Evolutionary conservation across 1,140 invertebrate species (phyloP).

Genomic region (Ostrea edulis): DNA sequence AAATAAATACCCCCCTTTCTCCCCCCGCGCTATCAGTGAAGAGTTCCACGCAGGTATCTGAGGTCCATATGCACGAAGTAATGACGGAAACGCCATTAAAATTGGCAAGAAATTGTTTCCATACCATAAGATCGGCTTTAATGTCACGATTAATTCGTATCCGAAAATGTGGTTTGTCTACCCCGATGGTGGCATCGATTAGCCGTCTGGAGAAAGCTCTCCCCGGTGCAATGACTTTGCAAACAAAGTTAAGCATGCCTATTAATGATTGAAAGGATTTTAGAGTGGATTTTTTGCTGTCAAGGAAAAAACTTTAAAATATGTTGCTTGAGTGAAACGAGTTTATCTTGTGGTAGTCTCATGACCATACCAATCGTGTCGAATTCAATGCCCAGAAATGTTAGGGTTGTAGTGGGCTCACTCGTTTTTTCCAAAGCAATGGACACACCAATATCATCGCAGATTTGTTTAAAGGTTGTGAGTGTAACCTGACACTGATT

Average conservation of each 20-base stretch:
- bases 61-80: conserved; percentile 44
- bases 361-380: too few relatives aligned
- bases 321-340: not conserved
- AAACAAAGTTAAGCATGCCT: conserved; percentile 49
- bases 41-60: conserved; percentile 30
- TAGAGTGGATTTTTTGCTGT: not conserved
- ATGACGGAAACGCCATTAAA: conserved; percentile 24
- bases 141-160: conserved; percentile 37
- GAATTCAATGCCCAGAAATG: too few relatives aligned
- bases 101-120: conserved; percentile 46
- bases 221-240: conserved; percentile 36
- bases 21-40: conserved; percentile 50
- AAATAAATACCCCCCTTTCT: not conserved
- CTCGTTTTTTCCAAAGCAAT: not conserved
- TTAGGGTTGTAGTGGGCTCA: not conserved
- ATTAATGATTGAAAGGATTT: conserved; percentile 42
- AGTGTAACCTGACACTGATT: not conserved
- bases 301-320: not conserved
- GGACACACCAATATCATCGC: not conserved
- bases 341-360: too few relatives aligned
- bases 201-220: conserved; percentile 48
- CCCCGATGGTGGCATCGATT: not conserved
- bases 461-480: not conserved
- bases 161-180: conserved; percentile 45
- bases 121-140: conserved; percentile 42